A percentile compares a stretch with the other conserved stretches of the same genome.
phyloP scores from a whole-genome alignment of 1,140 invertebrate species.

The Drosophila sp. region DNA sequence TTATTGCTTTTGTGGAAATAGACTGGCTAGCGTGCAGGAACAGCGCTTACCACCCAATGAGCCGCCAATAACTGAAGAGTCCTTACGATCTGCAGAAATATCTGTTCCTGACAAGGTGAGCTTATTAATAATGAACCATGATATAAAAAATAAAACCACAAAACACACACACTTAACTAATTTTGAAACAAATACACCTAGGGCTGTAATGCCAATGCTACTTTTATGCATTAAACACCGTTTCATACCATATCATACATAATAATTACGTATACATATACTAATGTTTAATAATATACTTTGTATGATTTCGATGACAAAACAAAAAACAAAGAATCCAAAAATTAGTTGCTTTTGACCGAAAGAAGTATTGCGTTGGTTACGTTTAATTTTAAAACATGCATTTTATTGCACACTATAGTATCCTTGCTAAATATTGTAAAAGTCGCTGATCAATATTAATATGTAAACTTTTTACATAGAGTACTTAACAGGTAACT shows the following conservation, averaged over 20 bases:
- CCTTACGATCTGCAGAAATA: constrained; percentile 88
- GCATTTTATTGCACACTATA: constrained; percentile 34
- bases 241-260: constrained; percentile 58
- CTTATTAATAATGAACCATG: background rate
- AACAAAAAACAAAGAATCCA: constrained; percentile 11
- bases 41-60: constrained; percentile 91
- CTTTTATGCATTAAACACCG: constrained; percentile 57
- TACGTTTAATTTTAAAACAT: constrained; percentile 55
- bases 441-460: constrained; percentile 18
- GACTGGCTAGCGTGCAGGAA: constrained; percentile 97
- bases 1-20: constrained; percentile 75
- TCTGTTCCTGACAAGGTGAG: constrained; percentile 89
- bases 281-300: constrained; percentile 63
- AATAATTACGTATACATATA: constrained; percentile 45
- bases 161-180: constrained; percentile 31
- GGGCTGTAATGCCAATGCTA: constrained; percentile 42
- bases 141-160: background rate
- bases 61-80: constrained; percentile 87
- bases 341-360: constrained; percentile 70
- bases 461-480: constrained; percentile 19
- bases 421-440: constrained; percentile 39
- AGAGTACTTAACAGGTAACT: constrained; percentile 9
- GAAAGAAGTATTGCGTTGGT: constrained; percentile 64
- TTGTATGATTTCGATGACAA: constrained; percentile 56
- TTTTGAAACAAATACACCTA: constrained; percentile 34